Percentiles rank a stretch among this genome's conserved stretches.
Evolutionary conservation across 2,888 invertebrate genomes (phyloP).

Genomic region (Diplazon laetatorius): DNA sequence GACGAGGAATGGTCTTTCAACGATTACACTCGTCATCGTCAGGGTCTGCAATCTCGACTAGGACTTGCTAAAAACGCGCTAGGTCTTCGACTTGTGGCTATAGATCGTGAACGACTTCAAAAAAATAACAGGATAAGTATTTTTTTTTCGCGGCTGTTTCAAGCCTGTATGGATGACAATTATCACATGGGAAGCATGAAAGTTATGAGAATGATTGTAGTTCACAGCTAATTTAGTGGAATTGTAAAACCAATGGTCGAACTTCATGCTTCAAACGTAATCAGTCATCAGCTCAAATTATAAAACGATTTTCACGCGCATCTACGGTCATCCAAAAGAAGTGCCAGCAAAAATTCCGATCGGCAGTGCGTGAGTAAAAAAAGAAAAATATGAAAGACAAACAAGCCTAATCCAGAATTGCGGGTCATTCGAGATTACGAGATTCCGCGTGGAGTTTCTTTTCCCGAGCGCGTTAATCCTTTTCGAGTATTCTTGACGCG

Average conservation of each 20-base stretch:
- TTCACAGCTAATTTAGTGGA: too few relatives aligned
- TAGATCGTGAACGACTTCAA: conserved; percentile 28
- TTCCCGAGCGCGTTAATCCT: conserved; percentile 67
- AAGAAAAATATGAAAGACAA: background rate
- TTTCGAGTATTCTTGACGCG: conserved; percentile 67
- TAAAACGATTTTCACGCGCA: background rate
- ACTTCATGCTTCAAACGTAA: too few relatives aligned
- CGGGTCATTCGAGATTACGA: conserved; percentile 23
- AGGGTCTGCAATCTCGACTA: conserved; percentile 16
- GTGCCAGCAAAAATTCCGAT: background rate
- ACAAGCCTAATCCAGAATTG: background rate
- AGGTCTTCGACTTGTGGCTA: conserved; percentile 39
- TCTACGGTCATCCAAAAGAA: background rate
- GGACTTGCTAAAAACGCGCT: conserved; percentile 51
- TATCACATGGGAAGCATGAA: too few relatives aligned
- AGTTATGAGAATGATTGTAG: too few relatives aligned
- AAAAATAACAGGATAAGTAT: background rate
- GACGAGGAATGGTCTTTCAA: conserved; percentile 39
- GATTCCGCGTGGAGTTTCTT: conserved; percentile 40
- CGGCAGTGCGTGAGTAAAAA: background rate
- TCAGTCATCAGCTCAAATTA: too few relatives aligned
- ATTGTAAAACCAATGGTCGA: too few relatives aligned
- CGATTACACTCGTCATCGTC: conserved; percentile 28
- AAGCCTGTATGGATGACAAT: too few relatives aligned
- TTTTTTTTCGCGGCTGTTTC: too few relatives aligned